Percentiles rank a stretch among this genome's conserved stretches.
Conservation (phyloP, 2,113 vertebrate genomes). For the Neolamprologus hecqui region DNA sequence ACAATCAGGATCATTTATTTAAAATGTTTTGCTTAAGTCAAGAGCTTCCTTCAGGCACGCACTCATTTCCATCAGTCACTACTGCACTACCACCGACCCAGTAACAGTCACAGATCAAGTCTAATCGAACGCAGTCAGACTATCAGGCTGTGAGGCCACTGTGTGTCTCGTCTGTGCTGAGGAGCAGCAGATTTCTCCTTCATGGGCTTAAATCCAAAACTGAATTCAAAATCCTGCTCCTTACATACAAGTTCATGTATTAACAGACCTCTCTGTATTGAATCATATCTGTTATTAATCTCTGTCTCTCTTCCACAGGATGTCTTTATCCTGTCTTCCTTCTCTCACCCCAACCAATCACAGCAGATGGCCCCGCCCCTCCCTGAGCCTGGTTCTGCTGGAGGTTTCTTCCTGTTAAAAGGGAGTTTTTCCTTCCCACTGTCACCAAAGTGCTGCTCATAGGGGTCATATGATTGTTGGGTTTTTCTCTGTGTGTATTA, state of each 20-base stretch:
- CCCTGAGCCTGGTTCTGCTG: not conserved
- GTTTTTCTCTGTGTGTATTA: accelerated
- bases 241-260: accelerated
- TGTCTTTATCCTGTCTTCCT: not conserved
- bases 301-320: not conserved
- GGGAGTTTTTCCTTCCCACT: not conserved
- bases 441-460: accelerated
- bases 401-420: not conserved
- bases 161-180: not conserved
- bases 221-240: not conserved
- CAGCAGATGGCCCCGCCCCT: not conserved
- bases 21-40: not conserved
- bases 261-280: accelerated
- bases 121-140: not conserved
- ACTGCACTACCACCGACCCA: not conserved
- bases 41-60: not conserved
- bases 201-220: not conserved
- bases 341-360: not conserved
- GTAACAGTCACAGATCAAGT: not conserved
- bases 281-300: accelerated
- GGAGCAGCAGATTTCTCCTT: not conserved
- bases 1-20: not conserved
- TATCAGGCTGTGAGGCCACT: not conserved
- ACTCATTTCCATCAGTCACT: not conserved
- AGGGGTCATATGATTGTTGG: not conserved